Percentiles rank a stretch among this genome's conserved stretches.
Evolutionary conservation across 2,797 vertebrate genomes (phyloP).

Genomic region (Enteromius unitaeniatus): DNA sequence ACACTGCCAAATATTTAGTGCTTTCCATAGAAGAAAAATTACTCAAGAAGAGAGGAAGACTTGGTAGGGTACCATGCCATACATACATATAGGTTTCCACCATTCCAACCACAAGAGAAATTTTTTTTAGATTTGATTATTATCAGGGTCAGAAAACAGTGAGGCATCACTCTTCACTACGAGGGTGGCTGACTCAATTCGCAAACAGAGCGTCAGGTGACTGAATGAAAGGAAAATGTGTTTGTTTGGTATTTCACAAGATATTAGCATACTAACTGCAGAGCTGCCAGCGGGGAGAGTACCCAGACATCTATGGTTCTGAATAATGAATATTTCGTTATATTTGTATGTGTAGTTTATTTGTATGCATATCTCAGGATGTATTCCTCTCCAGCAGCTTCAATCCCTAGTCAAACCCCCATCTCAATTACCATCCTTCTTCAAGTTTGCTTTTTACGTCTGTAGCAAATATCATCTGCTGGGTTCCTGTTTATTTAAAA

Average conservation of each 20-base stretch:
- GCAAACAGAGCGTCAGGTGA: constrained; percentile 5
- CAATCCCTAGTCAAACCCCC: constrained; percentile 73
- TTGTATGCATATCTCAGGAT: constrained; percentile 73
- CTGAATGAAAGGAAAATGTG: constrained; percentile 32
- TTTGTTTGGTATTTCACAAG: constrained; percentile 44
- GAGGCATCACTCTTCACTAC: background rate
- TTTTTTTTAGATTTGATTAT: too few species aligned
- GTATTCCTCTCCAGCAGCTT: constrained; percentile 70
- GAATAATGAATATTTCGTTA: constrained; percentile 48
- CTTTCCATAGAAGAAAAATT: constrained; percentile 34
- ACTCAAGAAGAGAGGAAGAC: background rate
- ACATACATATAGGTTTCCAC: constrained; percentile 7
- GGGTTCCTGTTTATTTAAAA: constrained; percentile 3
- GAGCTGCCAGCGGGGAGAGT: constrained; percentile 15
- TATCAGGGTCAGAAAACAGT: constrained; percentile 33
- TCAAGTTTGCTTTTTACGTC: constrained; percentile 64
- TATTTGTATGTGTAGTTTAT: constrained; percentile 64
- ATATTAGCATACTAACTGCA: constrained; percentile 34
- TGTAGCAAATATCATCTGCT: constrained; percentile 29
- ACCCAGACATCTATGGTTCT: constrained; percentile 28
- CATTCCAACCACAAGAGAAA: background rate
- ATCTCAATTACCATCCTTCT: constrained; percentile 72
- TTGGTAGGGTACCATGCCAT: constrained; percentile 18
- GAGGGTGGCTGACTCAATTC: background rate
- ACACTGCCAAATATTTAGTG: constrained; percentile 48